A percentile compares a stretch with the other conserved stretches of the same genome.
Conservation (phyloP, 2,797 vertebrate species). For the Microtus agrestis region DNA sequence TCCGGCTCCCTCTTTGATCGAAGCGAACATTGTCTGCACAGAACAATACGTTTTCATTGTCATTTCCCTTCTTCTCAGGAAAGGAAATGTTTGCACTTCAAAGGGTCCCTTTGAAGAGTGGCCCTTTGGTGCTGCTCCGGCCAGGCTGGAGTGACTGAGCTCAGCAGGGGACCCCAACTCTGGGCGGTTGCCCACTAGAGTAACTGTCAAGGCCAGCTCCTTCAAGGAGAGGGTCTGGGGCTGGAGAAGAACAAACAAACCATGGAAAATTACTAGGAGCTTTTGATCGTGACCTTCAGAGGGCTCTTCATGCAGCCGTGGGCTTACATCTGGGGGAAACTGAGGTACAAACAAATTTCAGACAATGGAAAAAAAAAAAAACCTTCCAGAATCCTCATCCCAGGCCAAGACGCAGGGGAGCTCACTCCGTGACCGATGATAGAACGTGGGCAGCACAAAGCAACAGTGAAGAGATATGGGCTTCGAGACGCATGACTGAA, state of each 20-base stretch:
- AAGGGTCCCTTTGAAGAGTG: conserved; percentile 81
- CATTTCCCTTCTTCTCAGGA: conserved; percentile 83
- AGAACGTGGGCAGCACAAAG: fast-evolving
- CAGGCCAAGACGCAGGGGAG: background rate
- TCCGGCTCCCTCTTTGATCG: conserved; percentile 69
- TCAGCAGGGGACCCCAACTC: conserved; percentile 37
- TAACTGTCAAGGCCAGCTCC: conserved; percentile 76
- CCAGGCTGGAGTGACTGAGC: conserved; percentile 72
- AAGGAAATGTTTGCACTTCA: conserved; percentile 84
- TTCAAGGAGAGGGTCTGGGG: conserved; percentile 75
- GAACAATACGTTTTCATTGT: conserved; percentile 78
- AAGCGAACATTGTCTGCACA: conserved; percentile 66
- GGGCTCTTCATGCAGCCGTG: background rate
- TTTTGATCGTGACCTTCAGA: conserved; percentile 74
- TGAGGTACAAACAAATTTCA: conserved; percentile 24
- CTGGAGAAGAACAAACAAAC: conserved; percentile 76
- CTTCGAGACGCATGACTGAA: background rate
- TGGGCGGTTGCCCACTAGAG: conserved; percentile 46
- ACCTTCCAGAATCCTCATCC: background rate
- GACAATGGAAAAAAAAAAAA: background rate
- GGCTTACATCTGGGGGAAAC: conserved; percentile 59
- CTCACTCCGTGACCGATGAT: background rate
- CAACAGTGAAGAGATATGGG: background rate
- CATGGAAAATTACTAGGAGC: conserved; percentile 68
- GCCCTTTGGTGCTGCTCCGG: background rate